Percentiles rank a stretch among this genome's conserved stretches.
Evolutionary conservation across 1,140 invertebrate genomes (phyloP).

Genomic region (Brachionus calyciflorus): DNA sequence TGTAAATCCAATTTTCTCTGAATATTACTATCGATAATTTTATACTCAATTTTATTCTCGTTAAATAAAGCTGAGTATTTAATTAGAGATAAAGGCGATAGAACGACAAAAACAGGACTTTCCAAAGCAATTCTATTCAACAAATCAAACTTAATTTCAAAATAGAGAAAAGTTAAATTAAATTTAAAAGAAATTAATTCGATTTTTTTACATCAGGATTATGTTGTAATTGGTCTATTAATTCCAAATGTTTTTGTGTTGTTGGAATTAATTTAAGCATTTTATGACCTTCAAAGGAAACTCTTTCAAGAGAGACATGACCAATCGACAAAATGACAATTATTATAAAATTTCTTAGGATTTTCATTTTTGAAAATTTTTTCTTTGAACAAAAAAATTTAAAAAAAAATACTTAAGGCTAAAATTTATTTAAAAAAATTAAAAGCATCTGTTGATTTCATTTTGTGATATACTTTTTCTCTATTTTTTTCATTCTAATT

Average conservation of each 20-base stretch:
- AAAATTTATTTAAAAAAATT: no score
- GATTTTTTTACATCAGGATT: constrained; percentile 3
- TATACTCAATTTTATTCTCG: background rate
- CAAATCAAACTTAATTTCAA: background rate
- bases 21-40: constrained; percentile 13
- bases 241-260: background rate
- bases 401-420: no score
- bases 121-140: background rate
- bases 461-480: no score
- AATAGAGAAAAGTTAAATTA: no score
- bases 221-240: constrained; percentile 3
- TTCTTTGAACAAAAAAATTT: no score
- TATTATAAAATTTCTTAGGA: background rate
- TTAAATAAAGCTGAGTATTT: constrained; percentile 1
- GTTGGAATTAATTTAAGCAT: background rate
- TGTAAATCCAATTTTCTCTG: constrained; percentile 20
- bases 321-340: background rate
- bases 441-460: no score
- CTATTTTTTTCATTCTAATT: no score
- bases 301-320: background rate
- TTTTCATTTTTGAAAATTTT: constrained; percentile 10
- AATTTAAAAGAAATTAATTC: no score
- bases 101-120: background rate
- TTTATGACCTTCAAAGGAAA: constrained; percentile 27
- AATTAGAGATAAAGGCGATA: background rate